Conservation (phyloP, 2,888 invertebrate species). For the Harpalus rubripes region DNA sequence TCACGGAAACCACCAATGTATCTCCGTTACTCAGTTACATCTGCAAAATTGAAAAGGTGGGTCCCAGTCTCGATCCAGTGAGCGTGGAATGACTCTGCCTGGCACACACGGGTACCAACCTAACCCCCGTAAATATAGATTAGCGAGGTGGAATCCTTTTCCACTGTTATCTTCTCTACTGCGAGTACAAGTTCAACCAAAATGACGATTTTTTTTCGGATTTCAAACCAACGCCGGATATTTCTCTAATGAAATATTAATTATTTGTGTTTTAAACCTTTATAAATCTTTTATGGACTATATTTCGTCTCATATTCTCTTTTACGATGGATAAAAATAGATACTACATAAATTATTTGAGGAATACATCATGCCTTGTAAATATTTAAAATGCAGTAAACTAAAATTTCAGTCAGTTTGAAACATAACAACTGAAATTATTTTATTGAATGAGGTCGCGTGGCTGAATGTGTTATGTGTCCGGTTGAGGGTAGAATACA, state of each 20-base stretch:
- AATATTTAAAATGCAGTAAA: conserved; percentile 20
- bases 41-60: conserved; percentile 61
- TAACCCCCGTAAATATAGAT: conserved; percentile 47
- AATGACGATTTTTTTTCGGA: background rate
- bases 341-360: conserved; percentile 8
- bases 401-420: background rate
- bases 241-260: conserved; percentile 45
- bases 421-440: too few relatives aligned
- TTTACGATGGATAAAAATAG: conserved; percentile 34
- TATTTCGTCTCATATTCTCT: conserved; percentile 12
- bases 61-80: background rate
- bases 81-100: conserved; percentile 24
- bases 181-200: background rate
- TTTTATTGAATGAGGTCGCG: too few relatives aligned
- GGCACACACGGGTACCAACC: conserved; percentile 33
- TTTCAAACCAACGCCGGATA: conserved; percentile 9
- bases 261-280: conserved; percentile 39
- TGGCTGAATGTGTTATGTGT: too few relatives aligned
- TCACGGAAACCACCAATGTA: background rate
- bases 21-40: conserved; percentile 41
- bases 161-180: conserved; percentile 45
- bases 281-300: conserved; percentile 16
- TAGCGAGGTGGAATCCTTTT: conserved; percentile 36
- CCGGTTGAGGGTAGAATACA: too few relatives aligned
- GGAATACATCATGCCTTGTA: conserved; percentile 14